Evolutionary conservation across 2,113 vertebrate genomes (phyloP).

Genomic region (Aythya baeri): DNA sequence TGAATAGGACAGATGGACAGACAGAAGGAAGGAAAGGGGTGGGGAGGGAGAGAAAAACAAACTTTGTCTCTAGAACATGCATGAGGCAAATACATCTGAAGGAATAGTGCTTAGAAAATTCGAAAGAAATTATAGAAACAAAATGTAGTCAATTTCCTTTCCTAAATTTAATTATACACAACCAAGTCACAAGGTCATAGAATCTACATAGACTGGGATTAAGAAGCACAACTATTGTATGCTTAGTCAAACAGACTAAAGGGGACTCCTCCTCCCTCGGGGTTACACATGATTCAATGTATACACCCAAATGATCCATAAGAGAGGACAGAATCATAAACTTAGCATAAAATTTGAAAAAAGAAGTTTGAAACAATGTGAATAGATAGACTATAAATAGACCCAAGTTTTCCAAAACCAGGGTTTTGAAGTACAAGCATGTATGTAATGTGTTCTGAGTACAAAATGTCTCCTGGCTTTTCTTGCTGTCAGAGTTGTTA

Average conservation of each 20-base stretch:
- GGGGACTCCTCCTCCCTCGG: not conserved
- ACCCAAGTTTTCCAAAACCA: not conserved
- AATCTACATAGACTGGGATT: not conserved
- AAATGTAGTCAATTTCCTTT: not conserved
- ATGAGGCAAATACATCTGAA: not conserved
- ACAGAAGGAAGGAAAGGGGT: no score
- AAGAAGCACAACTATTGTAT: not conserved
- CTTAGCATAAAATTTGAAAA: not conserved
- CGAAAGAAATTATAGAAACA: not conserved
- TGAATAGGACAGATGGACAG: not conserved
- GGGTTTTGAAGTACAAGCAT: not conserved
- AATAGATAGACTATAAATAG: not conserved
- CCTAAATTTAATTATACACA: not conserved
- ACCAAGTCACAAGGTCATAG: not conserved
- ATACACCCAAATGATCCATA: not conserved
- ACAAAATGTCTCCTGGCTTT: not conserved
- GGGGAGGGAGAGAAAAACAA: no score
- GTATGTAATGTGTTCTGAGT: not conserved
- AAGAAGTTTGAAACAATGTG: not conserved
- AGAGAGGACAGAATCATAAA: not conserved
- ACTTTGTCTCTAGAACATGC: not conserved
- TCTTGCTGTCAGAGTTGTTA: not conserved
- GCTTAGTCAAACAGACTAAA: not conserved
- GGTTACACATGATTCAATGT: not conserved
- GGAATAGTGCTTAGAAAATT: not conserved